Evolutionary conservation across 2,797 vertebrate species (phyloP).

Genomic region (Brotula barbata): DNA sequence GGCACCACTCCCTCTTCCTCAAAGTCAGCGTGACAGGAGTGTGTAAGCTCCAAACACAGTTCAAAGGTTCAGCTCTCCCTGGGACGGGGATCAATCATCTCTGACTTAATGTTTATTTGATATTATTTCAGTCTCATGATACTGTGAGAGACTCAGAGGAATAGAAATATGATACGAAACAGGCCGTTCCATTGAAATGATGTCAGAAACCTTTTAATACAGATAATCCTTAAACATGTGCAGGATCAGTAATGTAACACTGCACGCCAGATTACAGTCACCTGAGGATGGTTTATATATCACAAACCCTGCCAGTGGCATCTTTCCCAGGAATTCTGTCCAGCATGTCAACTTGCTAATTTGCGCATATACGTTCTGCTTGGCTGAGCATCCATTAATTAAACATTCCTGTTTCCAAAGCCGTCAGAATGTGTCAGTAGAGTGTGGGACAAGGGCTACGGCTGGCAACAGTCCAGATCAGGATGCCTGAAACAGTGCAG

Average conservation of each 20-base stretch:
- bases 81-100: not conserved
- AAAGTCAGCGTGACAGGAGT: not conserved
- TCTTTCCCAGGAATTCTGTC: constrained; percentile 20
- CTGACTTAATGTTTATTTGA: constrained; percentile 4
- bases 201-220: constrained; percentile 18
- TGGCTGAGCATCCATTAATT: constrained; percentile 36
- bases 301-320: constrained; percentile 17
- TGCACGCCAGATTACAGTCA: constrained; percentile 26
- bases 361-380: constrained; percentile 38
- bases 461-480: constrained; percentile 27
- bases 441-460: constrained; percentile 14
- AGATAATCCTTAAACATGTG: constrained; percentile 30
- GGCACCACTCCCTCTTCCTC: too few relatives aligned
- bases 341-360: constrained; percentile 48
- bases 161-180: not conserved
- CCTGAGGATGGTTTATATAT: constrained; percentile 38
- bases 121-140: constrained; percentile 2
- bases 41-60: not conserved
- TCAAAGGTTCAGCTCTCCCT: not conserved
- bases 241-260: constrained; percentile 12
- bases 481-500: constrained; percentile 13
- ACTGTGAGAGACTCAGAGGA: not conserved
- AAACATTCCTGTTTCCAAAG: constrained; percentile 43
- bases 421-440: constrained; percentile 27
- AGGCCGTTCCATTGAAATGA: constrained; percentile 19